Base-by-base conservation (phyloP, 2,113 vertebrate species). In the Arizona elegans region DNA sequence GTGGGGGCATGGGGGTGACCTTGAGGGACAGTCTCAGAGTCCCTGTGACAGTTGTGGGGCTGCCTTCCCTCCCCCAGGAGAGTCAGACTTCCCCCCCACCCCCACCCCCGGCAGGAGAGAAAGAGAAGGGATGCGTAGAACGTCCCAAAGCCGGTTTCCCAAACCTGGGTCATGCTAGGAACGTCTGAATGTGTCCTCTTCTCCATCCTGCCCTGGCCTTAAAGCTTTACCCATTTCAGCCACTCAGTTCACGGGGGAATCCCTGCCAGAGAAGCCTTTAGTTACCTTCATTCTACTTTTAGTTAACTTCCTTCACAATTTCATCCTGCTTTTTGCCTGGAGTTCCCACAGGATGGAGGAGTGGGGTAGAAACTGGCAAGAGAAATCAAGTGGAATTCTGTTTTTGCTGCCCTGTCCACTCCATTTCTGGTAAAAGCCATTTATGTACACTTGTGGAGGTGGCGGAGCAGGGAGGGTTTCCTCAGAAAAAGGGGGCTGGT, bases 191-290 rank as follows among this genome's bases (percentile, higher is more conserved):
- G 62, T 0, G 4, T 6, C 62, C 5, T 6, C 11, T 5, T 12
- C 4, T 29, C 29, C 11, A 4, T 70, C 62, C 62, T 5, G 11
- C 26, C 3, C 24, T 13, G 8, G 10, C 26, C 26, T 65, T 29
- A 29, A 65, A 10, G 43, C 26, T 29, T 29, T 13, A 2, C 5
- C 62, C 62, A n/a, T n/a, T 15, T 13, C 29, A 15, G 29, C 29
- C 0, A 12, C 29, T 70, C 29, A n/a, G 2, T 70, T n/a, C 2
- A n/a, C 0, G 0, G 62, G 26, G 62, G 26, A 0, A 5, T 6
- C 62, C 29, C 29, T 13, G 24, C 62, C 3, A 6, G 29, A 0
- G 3, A 4, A 65, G 59, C 26, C 4, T n/a, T 15, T 15, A n/a
- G 11, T n/a, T 13, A 15, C 29, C 29, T 70, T n/a, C n/a, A 5